phyloP scores from a whole-genome alignment of 2,888 invertebrate genomes.

The Nymphalis polychloros region DNA sequence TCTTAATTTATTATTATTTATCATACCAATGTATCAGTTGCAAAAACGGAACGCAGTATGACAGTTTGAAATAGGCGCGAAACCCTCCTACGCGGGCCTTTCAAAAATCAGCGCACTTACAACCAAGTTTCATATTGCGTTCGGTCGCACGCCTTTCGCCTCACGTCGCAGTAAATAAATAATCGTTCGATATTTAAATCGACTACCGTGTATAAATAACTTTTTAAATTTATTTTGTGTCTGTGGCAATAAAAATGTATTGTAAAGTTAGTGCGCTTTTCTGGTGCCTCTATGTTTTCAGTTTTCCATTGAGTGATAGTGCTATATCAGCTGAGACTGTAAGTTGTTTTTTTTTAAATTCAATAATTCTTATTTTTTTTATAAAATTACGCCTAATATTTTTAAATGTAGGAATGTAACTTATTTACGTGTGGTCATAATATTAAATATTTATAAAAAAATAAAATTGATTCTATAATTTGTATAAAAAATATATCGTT shows the following conservation, averaged over 20 bases:
- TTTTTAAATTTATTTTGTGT: constrained; percentile 34
- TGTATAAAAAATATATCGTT: constrained; percentile 3
- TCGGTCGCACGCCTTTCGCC: constrained; percentile 71
- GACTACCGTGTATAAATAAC: constrained; percentile 18
- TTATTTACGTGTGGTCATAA: too few relatives aligned
- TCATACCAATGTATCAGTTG: background rate
- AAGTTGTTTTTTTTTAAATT: constrained; percentile 49
- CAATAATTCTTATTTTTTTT: background rate
- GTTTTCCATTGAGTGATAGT: constrained; percentile 71
- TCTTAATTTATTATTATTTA: background rate
- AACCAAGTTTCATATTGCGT: constrained; percentile 62
- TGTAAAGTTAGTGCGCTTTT: constrained; percentile 71
- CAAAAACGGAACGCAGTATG: constrained; percentile 59
- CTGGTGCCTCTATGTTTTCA: constrained; percentile 72
- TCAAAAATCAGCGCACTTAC: constrained; percentile 74
- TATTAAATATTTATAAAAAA: background rate
- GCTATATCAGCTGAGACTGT: constrained; percentile 73
- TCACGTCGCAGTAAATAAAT: constrained; percentile 46
- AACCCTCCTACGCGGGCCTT: constrained; percentile 81
- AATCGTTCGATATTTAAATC: constrained; percentile 38
- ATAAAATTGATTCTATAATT: background rate
- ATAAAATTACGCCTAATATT: too few relatives aligned
- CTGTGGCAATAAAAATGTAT: constrained; percentile 60
- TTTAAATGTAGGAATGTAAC: too few relatives aligned
- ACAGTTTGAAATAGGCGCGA: constrained; percentile 64